Base-by-base conservation (phyloP, 2,113 vertebrate genomes). In the Haliaeetus leucogaster region DNA sequence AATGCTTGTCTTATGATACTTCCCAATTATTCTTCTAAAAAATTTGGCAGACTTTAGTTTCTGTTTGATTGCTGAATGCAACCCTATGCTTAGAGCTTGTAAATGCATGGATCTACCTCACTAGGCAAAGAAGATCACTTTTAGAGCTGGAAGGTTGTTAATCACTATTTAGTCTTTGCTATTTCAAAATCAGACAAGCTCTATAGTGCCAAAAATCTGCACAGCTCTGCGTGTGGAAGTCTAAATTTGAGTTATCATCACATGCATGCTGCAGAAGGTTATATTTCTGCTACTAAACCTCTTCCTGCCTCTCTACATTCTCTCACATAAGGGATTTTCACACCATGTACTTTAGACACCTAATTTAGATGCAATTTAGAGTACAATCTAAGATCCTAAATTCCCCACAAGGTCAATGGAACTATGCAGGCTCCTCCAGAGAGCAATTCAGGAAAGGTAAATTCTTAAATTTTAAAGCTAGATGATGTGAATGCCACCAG, bases 401-500 rank as follows among this genome's bases (percentile, higher is more conserved):
- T 86, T 80, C 27, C 32, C 45, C 80, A 6, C 71, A 92, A 89
- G 86, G 86, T 94, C 67, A 74, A 15, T 73, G 30, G 36, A 90
- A 66, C 53, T 90, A 40, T 73, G 36, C 45, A 59, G 25, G 13
- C 25, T 94, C 7, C 68, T 89, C 86, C 18, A 91, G 95, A 91
- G 91, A 81, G 13, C 68, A 93, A 74, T 89, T 93, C 32, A 67
- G n/a, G 38, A 81, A 81, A 83, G 27, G 55, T 32, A 83, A 95
- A 95, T 84, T 91, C 70, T 66, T 89, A 48, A 36, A 78, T 86
- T 89, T 84, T 95, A 93, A 95, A 78, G 15, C 26, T 81, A 43
- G 25, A 40, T 90, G 0, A 71, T 59, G 18, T 47, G 63, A 91
- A 59, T 67, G 22, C 32, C 12, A 0, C 29, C 30, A 38, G 34